These are phyloP conservation scores for Polydrusus pterygomalis DNA, from an alignment of 2,888 invertebrate genomes.

Conservation along the genomic window DNA sequence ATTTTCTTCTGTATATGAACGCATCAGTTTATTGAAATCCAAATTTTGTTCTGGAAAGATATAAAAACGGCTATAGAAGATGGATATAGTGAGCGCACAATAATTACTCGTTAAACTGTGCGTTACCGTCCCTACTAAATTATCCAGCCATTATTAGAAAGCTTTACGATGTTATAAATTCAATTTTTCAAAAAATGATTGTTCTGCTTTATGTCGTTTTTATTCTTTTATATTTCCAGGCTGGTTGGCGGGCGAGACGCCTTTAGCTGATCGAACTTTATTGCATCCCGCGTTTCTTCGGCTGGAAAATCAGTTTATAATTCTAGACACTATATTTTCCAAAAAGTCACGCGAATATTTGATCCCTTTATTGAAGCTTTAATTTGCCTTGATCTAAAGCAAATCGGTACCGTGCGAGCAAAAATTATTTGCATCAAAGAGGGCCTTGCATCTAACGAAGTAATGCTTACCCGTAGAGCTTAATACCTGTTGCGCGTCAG, in stretches of 20 bases:
- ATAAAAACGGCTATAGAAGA: neutral
- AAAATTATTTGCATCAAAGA: too few species aligned
- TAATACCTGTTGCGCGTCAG: too few species aligned
- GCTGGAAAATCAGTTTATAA: constrained; percentile 30
- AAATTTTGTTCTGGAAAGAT: neutral
- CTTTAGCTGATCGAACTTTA: constrained; percentile 40
- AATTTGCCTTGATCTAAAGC: too few species aligned
- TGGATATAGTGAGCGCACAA: neutral
- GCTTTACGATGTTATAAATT: constrained; percentile 49
- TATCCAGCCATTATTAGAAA: constrained; percentile 33
- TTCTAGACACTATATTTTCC: constrained; percentile 11
- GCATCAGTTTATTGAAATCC: too few species aligned
- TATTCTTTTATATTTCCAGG: constrained; percentile 39
- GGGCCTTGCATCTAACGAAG: too few species aligned
- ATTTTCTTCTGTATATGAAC: too few species aligned
- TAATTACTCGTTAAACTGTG: constrained; percentile 33
- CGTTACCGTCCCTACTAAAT: constrained; percentile 26
- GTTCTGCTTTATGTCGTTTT: constrained; percentile 42
- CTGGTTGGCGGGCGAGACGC: constrained; percentile 34
- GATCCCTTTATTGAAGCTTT: too few species aligned
- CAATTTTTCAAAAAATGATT: constrained; percentile 48
- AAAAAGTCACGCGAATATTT: neutral
- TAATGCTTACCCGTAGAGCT: too few species aligned
- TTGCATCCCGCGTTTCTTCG: constrained; percentile 36
- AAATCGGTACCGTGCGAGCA: too few species aligned